Percentiles rank a stretch among this genome's conserved stretches.
phyloP scores from a whole-genome alignment of 2,113 vertebrate genomes.

The Amazona vittata region DNA sequence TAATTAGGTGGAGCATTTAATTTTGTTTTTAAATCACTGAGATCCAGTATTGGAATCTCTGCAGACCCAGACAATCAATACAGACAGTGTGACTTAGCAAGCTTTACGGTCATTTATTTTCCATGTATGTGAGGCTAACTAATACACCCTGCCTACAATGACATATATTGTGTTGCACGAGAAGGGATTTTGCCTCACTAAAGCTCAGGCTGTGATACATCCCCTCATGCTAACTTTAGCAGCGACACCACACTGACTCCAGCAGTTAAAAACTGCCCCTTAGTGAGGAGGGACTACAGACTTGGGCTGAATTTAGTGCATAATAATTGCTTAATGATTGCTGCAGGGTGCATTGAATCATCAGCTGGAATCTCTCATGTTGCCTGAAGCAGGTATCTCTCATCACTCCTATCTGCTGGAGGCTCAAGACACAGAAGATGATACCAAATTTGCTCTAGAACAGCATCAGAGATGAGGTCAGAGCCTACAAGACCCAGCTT shows the following conservation, averaged over 20 bases:
- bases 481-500: background rate
- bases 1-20: slow-evolving; percentile 49
- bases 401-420: background rate
- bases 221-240: background rate
- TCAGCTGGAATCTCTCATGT: background rate
- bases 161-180: background rate
- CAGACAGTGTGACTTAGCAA: slow-evolving; percentile 36
- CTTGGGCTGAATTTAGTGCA: background rate
- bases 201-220: background rate
- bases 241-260: background rate
- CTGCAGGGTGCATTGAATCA: background rate
- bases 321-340: background rate
- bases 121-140: background rate
- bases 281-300: background rate
- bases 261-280: background rate
- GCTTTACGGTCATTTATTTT: slow-evolving; percentile 54
- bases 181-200: background rate
- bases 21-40: slow-evolving; percentile 43
- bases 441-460: background rate
- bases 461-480: background rate
- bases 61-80: slow-evolving; percentile 24
- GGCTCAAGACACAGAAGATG: background rate
- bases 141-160: background rate
- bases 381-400: background rate
- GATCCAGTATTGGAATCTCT: slow-evolving; percentile 27